phyloP scores from a whole-genome alignment of 2,113 vertebrate species.

The Sardina pilchardus region DNA sequence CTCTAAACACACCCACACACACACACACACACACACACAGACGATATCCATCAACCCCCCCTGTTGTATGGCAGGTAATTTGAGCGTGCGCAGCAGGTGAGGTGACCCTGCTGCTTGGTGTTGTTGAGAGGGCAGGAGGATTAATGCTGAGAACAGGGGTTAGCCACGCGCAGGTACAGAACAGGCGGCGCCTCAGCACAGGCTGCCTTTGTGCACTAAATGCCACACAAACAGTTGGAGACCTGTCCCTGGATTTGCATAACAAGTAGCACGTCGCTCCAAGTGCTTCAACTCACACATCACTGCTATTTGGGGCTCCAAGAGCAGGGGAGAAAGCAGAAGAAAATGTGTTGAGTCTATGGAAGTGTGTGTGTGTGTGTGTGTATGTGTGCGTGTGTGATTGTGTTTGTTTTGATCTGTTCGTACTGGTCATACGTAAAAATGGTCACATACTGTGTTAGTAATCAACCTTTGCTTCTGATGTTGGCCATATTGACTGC shows the following conservation, averaged over 20 bases:
- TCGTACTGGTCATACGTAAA: too few relatives aligned
- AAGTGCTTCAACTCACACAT: slow-evolving; percentile 2
- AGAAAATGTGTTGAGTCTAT: neutral
- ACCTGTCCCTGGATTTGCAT: slow-evolving; percentile 50
- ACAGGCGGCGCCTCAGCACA: slow-evolving; percentile 33
- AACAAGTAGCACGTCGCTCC: slow-evolving; percentile 41
- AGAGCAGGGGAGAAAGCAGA: neutral
- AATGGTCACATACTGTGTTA: too few relatives aligned
- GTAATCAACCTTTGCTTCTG: too few relatives aligned
- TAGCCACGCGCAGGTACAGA: slow-evolving; percentile 38
- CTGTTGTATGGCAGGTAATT: slow-evolving; percentile 45
- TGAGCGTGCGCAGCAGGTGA: slow-evolving; percentile 44
- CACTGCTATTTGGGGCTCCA: neutral
- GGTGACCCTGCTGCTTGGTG: slow-evolving; percentile 45
- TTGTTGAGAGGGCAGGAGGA: slow-evolving; percentile 27
- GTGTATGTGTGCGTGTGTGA: slow-evolving; percentile 18
- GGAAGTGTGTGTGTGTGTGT: neutral
- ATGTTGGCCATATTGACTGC: too few relatives aligned
- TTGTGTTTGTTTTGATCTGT: slow-evolving; percentile 17
- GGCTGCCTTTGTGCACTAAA: slow-evolving; percentile 17
- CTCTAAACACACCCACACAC: slow-evolving; percentile 27
- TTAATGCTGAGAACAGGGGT: slow-evolving; percentile 38
- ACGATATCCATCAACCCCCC: slow-evolving; percentile 20
- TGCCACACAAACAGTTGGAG: slow-evolving; percentile 41
- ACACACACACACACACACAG: slow-evolving; percentile 25